These are phyloP conservation scores for Cairina moschata DNA, from an alignment of 2,113 vertebrate species.

Conservation along the genomic window DNA sequence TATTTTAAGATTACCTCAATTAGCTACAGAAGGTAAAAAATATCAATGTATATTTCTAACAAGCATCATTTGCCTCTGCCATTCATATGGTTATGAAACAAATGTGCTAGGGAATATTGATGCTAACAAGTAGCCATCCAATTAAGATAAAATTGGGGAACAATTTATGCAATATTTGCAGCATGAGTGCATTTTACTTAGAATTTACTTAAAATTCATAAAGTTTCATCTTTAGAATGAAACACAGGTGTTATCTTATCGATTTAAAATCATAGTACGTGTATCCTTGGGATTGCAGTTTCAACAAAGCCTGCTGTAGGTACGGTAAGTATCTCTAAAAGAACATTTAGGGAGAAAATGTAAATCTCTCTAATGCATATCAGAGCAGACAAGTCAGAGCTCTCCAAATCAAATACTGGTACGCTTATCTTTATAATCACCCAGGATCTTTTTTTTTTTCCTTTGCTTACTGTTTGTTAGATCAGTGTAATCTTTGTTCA, in stretches of 20 bases:
- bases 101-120: background rate
- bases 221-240: conserved; percentile 16
- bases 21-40: conserved; percentile 61
- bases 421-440: conserved; percentile 38
- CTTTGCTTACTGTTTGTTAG: conserved; percentile 35
- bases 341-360: background rate
- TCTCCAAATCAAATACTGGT: conserved; percentile 25
- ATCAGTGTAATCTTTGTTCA: conserved; percentile 21
- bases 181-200: background rate
- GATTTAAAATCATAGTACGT: conserved; percentile 40
- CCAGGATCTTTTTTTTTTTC: background rate
- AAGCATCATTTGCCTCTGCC: conserved; percentile 34
- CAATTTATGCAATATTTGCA: background rate
- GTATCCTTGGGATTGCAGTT: background rate
- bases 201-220: conserved; percentile 34
- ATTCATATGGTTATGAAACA: conserved; percentile 38
- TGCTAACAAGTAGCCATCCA: conserved; percentile 14
- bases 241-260: background rate
- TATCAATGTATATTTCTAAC: conserved; percentile 37
- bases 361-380: conserved; percentile 10
- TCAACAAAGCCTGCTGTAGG: conserved; percentile 36
- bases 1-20: conserved; percentile 44
- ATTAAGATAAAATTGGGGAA: conserved; percentile 14
- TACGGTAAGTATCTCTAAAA: conserved; percentile 47
- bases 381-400: conserved; percentile 7